Base-by-base conservation (phyloP, 2,888 invertebrate species). In the Harpalus rufipes region DNA sequence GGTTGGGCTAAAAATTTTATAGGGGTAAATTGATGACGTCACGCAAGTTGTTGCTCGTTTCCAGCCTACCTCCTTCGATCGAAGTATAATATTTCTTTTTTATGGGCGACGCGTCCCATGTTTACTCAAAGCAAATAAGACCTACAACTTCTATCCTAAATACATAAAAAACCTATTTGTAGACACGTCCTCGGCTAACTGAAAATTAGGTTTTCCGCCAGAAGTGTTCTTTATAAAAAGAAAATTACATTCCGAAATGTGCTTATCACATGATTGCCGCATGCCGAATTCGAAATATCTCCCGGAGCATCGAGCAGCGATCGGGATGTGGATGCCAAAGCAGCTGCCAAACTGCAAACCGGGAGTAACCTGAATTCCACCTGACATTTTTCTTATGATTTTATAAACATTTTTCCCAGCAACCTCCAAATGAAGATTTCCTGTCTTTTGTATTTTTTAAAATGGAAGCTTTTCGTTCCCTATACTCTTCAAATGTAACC, bases 101-200 rank as follows among this genome's bases (percentile, higher is more conserved):
- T 82, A 72, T 82, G 56, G 72, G 51, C 39, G 51, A 21, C 51
- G 32, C 82, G 44, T 72, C 59, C 25, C 14, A 56, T 39, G 72
- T 82, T 82, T 82, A 82, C 59, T 82, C 72, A 82, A 82, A 82
- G 82, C 72, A 82, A 82, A 82, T 82, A 82, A 58, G 82, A 82
- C 56, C 58, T 39, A 56, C 82, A 82, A 82, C 16, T 82, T 59
- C 72, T 74, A 82, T 82, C 72, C 72, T 82, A 82, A 82, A 82
- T 82, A 82, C 72, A 82, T 72, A 82, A 82, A 56, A 72, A 72
- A 58, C 82, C 59, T 82, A 82, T 82, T 72, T 68, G 78, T 78
- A 78, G 78, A 78, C 78, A 78, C 78, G 74, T 68, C 39, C 12
- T 44, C 21, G 8, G 51, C 16, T 51, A 81, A 56, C 44, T 81